phyloP scores from a whole-genome alignment of 1,140 invertebrate species.

The Leptopilina clavipes region DNA sequence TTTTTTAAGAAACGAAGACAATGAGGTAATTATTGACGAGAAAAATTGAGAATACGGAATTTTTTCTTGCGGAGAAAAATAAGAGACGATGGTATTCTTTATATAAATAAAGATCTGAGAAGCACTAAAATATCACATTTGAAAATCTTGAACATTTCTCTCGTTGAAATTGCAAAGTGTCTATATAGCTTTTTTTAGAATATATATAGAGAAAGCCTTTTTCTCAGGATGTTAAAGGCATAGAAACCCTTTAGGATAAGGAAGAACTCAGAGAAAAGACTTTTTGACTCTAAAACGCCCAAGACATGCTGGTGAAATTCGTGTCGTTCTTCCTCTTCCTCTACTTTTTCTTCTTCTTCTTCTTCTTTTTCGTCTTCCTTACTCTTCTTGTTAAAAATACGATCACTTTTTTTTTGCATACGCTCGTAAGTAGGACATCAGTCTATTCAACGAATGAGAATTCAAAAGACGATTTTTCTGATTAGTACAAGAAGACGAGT shows the following conservation, averaged over 20 bases:
- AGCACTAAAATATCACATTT: neutral
- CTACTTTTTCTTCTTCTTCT: no score
- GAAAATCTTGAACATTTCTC: slow-evolving; percentile 12
- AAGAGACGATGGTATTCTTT: neutral
- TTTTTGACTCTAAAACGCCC: slow-evolving; percentile 11
- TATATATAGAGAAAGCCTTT: slow-evolving; percentile 25
- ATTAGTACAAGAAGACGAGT: slow-evolving; percentile 46
- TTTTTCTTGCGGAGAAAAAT: neutral
- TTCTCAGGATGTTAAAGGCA: slow-evolving; percentile 13
- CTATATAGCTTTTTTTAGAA: neutral
- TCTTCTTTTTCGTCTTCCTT: no score
- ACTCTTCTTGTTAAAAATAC: slow-evolving; percentile 44
- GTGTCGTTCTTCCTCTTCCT: neutral
- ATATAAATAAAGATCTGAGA: neutral
- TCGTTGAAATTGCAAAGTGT: neutral
- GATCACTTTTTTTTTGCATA: slow-evolving; percentile 45
- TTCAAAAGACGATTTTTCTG: slow-evolving; percentile 40
- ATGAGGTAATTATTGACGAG: no score
- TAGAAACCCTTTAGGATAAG: slow-evolving; percentile 31
- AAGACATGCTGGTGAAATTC: slow-evolving; percentile 21
- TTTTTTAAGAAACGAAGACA: no score
- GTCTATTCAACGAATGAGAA: slow-evolving; percentile 46
- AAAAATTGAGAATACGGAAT: neutral
- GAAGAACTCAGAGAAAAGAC: slow-evolving; percentile 19
- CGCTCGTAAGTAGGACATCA: slow-evolving; percentile 54